Base-by-base conservation (phyloP, 2,113 vertebrate species). In the Grammomys surdaster region DNA sequence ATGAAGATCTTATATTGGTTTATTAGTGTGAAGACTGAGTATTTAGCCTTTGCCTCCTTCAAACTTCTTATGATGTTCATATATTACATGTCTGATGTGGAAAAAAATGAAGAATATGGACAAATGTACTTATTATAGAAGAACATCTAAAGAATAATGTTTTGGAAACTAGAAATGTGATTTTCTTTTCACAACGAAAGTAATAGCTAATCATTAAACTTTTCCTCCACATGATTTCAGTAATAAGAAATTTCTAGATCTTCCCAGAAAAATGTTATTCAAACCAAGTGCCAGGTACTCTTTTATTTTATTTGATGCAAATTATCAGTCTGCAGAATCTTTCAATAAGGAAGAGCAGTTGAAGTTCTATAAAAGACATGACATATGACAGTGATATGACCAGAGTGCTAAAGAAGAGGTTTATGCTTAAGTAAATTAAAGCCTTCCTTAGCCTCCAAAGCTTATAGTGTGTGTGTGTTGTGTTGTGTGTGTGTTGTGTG, bases 211-310 rank as follows among this genome's bases (percentile, higher is more conserved):
- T 97, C 84, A 95, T 16, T 87, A 91, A 4, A 11, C 19, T n/a
- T 93, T 93, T 8, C 0, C 67, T 63, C 3, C 80, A 36, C 19
- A 60, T 16, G 0, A 73, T 87, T 96, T 40, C 72, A 72, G 67
- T 72, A 87, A 95, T 0, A 75, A 82, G 16, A 17, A 3, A 56
- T 90, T 94, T 77, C 56, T 78, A 78, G 22, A 36, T 96, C 6
- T 46, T 90, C 92, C 40, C 87, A 22, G 80, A 95, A 90, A 97
- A 12, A n/a, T 76, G 82, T 75, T 93, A 2, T 63, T 65, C 67
- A 96, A 82, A 93, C 11, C 20, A 85, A 81, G 58, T n/a, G n/a
- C 60, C 33, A 96, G 77, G 31, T 7, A 56, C 0, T 22, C 0
- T 85, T 89, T 82, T 0, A 31, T 17, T 48, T 31, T 20, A 97